Evolutionary conservation across 92 coral and sea anemone genomes (phyloP).

Genomic region (Porites evermanni): DNA sequence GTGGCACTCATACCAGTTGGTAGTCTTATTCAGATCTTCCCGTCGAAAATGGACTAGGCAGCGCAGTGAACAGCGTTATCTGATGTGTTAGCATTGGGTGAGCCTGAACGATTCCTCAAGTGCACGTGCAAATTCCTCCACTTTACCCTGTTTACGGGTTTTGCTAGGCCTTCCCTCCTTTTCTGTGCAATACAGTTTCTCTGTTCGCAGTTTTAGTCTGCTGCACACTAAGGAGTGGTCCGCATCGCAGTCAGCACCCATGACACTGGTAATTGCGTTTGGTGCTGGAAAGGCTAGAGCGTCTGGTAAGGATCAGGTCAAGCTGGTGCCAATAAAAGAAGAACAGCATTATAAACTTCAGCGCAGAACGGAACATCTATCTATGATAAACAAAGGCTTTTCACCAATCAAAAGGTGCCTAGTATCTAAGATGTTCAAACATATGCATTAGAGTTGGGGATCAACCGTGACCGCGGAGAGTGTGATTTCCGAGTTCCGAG

Average conservation of each 20-base stretch:
- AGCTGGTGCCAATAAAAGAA: conserved; percentile 39
- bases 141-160: no score
- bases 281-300: conserved; percentile 3
- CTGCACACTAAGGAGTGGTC: conserved; percentile 65
- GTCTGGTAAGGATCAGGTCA: conserved; percentile 39
- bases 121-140: not conserved
- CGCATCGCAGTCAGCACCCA: conserved; percentile 66
- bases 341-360: no score
- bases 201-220: conserved; percentile 47
- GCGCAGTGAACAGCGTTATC: conserved; percentile 15
- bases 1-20: not conserved
- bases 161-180: conserved; percentile 19
- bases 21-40: no score
- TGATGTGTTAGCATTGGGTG: not conserved
- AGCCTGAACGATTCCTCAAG: not conserved
- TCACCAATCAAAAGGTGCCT: no score
- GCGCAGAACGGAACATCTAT: no score
- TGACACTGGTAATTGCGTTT: conserved; percentile 40
- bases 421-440: no score
- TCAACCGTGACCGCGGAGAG: no score
- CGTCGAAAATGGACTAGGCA: conserved; percentile 33
- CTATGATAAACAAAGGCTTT: no score
- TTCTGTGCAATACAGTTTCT: conserved; percentile 30
- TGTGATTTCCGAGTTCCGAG: no score
- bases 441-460: no score